Evolutionary conservation across 2,797 vertebrate species (phyloP), one percentile per base, ranked within the genome.

Genomic region (Peromyscus melanophrys): DNA sequence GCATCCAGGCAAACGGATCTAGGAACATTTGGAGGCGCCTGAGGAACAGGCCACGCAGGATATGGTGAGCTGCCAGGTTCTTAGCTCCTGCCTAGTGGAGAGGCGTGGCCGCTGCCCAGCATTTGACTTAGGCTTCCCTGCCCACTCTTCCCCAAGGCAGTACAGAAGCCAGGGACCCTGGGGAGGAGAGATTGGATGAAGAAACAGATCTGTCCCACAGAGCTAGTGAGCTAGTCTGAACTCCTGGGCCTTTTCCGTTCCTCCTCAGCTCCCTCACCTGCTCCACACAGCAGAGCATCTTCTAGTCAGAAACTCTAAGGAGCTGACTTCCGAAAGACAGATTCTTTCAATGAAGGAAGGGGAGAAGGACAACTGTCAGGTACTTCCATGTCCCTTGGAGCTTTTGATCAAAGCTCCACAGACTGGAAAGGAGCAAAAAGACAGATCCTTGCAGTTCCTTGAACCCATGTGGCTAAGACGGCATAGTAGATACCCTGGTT

Each of bases 361-460:
- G 9, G 29, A 14, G 89, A 29, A 43, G 17, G 7, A 40, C 69
- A 46, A 89, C 43, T 69, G 23, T 14, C n/a, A 16, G 52, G 52
- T 46, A 46, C 69, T 37, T 34, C 7, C 16, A 31, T 0, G 3
- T 81, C 40, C 75, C 89, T 75, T 63, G 43, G 67, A 63, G 52
- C 73, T 37, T 16, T 17, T 6, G 19, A 27, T 13, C 40, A 80
- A 75, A 92, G 73, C 29, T 34, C 37, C 31, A 57, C 46, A 25
- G 29, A 55, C n/a, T 6, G 55, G 49, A 81, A 69, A 87, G 59
- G 17, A 78, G 73, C 29, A 37, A 61, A 21, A 11, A 76, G 49
- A 37, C 4, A 40, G 65, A 40, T 67, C 29, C 10, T 16, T 10
- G 0, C 27, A 17, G 16, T 16, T 57, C 4, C 2, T 0, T 11